Evolutionary conservation across 2,797 vertebrate species (phyloP).

Genomic region (Anisognathus igniventris): DNA sequence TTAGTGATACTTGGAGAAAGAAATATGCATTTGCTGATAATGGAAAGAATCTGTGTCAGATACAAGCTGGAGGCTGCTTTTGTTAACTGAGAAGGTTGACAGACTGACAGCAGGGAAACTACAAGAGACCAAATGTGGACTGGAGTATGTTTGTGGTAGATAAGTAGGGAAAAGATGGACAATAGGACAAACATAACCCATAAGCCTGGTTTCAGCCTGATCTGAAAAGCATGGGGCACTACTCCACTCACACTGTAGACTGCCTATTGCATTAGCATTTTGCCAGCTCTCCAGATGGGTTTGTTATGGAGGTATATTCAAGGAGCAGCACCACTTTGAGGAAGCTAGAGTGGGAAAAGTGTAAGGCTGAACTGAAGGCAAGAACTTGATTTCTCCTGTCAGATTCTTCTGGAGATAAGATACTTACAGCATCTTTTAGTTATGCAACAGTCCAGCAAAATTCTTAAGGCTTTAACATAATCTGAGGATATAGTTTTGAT

Average conservation of each 20-base stretch:
- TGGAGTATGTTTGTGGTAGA: neutral
- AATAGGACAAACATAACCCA: neutral
- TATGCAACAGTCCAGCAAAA: neutral
- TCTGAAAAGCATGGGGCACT: neutral
- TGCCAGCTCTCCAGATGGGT: neutral
- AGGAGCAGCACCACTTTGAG: neutral
- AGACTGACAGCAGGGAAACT: neutral
- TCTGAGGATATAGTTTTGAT: neutral
- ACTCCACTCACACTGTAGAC: neutral
- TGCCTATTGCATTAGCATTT: neutral
- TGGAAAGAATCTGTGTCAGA: neutral
- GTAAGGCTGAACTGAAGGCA: neutral
- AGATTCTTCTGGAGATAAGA: neutral
- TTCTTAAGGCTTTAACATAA: neutral
- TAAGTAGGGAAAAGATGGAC: neutral
- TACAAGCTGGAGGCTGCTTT: neutral
- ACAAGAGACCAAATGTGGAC: neutral
- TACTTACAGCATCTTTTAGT: neutral
- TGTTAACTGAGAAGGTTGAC: neutral
- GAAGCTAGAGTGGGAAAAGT: neutral
- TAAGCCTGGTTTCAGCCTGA: neutral
- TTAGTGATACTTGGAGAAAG: neutral
- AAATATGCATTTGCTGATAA: neutral
- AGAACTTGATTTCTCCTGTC: neutral
- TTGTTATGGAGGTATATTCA: neutral